Evolutionary conservation across 1,140 invertebrate genomes (phyloP), one percentile per base, ranked within the genome.

Genomic region (Colletes latitarsis): DNA sequence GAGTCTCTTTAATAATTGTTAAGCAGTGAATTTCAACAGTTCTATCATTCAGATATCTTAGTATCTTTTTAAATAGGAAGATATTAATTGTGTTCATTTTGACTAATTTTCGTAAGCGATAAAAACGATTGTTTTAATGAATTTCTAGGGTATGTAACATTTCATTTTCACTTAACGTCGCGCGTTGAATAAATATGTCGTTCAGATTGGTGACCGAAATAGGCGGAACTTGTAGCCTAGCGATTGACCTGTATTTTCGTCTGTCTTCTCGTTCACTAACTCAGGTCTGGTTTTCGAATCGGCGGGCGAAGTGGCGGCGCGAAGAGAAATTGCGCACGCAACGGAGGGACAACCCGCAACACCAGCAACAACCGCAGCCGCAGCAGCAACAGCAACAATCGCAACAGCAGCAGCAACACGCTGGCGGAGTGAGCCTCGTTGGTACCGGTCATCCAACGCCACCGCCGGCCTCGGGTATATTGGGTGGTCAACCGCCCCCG

Each of bases 231-330:
- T 79, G 84, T 87, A 87, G 85, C 77, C 81, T 87, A 91, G 89
- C 75, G 87, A 91, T 92, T 92, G 89, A 92, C 89, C 89, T 90
- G 89, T 89, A 86, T 84, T 80, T 89, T 91, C 90, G 89, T 92
- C 88, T 91, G 88, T 90, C 86, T 92, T 92, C 87, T 92, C 88
- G 85, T 92, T 89, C 88, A 91, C 91, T 93, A 93, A 93, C 94
- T 89, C 94, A 98, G 97, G 98, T 99, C 49, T 99, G 99, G 98
- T 99, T 99, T 94, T 99, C 98, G 63, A 99, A 99, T 94, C 96
- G 99, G 70, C 95, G 99, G 67, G 99, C 99, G 81, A 99, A 99
- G 95, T 99, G 98, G 98, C 95, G 99, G 64, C 95, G 99, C 6
- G 99, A 99, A 92, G 99, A 99, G 92, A 99, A 99, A 92, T 94